Percentiles rank a stretch among this genome's conserved stretches.
Conservation (phyloP, 2,797 vertebrate genomes). For the Halcyon badia region DNA sequence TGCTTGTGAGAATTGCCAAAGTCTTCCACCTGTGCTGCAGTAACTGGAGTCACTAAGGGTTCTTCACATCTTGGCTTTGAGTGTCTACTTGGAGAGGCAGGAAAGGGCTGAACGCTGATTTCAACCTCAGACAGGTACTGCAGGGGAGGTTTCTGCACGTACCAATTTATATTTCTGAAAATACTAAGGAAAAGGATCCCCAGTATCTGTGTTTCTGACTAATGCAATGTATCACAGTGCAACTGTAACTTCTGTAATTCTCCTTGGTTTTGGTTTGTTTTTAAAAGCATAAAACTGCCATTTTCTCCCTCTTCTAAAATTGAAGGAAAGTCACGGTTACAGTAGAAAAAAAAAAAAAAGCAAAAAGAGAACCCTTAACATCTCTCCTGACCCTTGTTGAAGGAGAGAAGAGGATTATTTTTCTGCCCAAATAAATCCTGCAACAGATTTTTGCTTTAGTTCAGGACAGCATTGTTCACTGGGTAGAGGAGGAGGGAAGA, state of each 20-base stretch:
- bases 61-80: accelerated
- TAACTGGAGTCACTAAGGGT: neutral
- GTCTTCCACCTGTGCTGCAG: neutral
- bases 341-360: neutral
- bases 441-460: neutral
- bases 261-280: neutral
- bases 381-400: neutral
- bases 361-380: neutral
- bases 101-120: neutral
- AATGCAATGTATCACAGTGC: accelerated
- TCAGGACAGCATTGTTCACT: neutral
- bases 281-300: neutral
- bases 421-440: neutral
- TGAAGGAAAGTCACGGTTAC: neutral
- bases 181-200: neutral
- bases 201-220: accelerated
- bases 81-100: neutral
- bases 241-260: neutral
- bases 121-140: neutral
- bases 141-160: neutral
- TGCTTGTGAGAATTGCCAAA: neutral
- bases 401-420: neutral
- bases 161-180: neutral
- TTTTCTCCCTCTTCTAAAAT: neutral
- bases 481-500: neutral